Evolutionary conservation across 2,888 invertebrate genomes (phyloP), one percentile per base, ranked within the genome.

Genomic region (Troilus luridus): DNA sequence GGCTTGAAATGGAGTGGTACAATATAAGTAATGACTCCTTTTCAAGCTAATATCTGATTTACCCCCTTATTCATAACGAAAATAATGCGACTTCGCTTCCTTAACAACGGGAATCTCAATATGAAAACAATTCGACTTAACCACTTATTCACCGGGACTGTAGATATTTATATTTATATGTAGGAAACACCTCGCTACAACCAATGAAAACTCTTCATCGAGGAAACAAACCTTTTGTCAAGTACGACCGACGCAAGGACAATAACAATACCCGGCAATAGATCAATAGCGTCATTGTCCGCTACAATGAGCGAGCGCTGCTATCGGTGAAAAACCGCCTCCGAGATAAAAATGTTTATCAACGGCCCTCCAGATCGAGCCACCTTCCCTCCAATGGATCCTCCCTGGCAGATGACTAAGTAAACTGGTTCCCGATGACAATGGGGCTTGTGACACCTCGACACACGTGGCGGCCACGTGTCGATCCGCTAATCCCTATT

Each of bases 401-500:
- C 41, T 41, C 27, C n/a, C 41, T 17, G 54, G 77, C 77, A 85
- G 81, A 85, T 85, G 81, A 85, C 81, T 85, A 85, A 85, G 81
- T 85, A 85, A 85, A 85, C 81, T 85, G 81, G 81, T 85, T 56
- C 21, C 0, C 21, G 19, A 85, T 85, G 19, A 85, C 81, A 85
- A 85, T 85, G 81, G 81, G 11, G 21, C 77, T 21, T 54, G 81
- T 85, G 81, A 85, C 81, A 85, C 81, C 81, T 85, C 81, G 21
- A 10, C 81, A 85, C 81, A 85, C 81, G 81, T 85, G 81, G 21
- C 81, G 21, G 81, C 19, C 81, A 85, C 81, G 81, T 56, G 81
- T 19, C 56, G 21, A 8, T 21, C 56, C 81, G 21, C 81, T 85
- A 85, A 85, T 85, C 81, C 81, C 81, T 11, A 85, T 85, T 85